Conservation (phyloP, 2,113 vertebrate species). For the Tachycineta bicolor region DNA sequence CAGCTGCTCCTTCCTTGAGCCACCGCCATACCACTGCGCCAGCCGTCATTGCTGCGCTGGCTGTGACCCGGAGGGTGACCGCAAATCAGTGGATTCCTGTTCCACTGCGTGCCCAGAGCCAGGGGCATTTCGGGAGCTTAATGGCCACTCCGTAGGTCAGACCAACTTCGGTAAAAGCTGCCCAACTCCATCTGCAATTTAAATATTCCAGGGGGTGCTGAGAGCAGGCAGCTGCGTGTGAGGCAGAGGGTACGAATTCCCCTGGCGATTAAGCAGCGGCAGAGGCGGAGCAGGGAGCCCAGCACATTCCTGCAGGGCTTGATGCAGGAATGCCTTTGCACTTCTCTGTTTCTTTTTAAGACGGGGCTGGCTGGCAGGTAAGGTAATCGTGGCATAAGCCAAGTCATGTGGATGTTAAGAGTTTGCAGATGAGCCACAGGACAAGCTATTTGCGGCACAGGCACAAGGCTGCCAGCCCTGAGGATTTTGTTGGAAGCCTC, state of each 20-base stretch:
- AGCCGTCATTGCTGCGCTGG: fast-evolving
- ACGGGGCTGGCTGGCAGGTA: background rate
- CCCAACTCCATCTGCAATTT: fast-evolving
- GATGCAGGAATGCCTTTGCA: background rate
- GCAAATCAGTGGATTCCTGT: background rate
- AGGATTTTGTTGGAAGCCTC: background rate
- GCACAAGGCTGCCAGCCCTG: background rate
- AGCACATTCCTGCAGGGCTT: background rate
- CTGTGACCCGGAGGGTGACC: background rate
- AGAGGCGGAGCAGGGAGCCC: background rate
- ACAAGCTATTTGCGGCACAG: background rate
- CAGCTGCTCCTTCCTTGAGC: background rate
- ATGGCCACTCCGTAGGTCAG: background rate
- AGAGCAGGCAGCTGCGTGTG: background rate
- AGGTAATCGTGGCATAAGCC: background rate
- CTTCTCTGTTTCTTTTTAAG: background rate
- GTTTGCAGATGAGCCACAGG: constrained; percentile 25
- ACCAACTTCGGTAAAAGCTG: background rate
- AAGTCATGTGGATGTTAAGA: constrained; percentile 25
- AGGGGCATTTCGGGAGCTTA: background rate
- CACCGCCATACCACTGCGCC: fast-evolving
- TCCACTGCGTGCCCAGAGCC: background rate
- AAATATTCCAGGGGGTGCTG: background rate
- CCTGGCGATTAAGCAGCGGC: background rate
- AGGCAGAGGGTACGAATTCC: background rate